Evolutionary conservation across 2,888 invertebrate genomes (phyloP), one percentile per base, ranked within the genome.

Genomic region (Entomobrya proxima): DNA sequence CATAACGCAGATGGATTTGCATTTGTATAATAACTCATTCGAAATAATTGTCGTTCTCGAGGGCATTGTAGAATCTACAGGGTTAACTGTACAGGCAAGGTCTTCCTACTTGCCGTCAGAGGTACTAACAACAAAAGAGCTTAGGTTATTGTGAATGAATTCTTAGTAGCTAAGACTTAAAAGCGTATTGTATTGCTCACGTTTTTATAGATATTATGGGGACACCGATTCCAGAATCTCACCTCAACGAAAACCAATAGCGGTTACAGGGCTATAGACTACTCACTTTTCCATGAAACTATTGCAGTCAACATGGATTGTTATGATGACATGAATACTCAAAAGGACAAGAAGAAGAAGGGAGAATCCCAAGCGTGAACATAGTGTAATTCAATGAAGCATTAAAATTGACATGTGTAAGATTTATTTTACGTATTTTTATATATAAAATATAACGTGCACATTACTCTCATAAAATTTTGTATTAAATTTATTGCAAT

Each of bases 21-120:
- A 98, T 91, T 93, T 96, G 55, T 94, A 94, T 88, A 93, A 97
- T 85, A 88, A 88, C 50, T 95, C 96, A 90, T 96, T 98, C 91
- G 95, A 98, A 93, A 94, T 98, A 91, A 95, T 98, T 61, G 96
- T 96, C 2, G 95, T 97, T 55, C 94, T 98, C 30, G 98, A 98
- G 93, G 98, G 97, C 0, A 95, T 95, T 58, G 88, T 89, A 2
- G 98, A 98, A 91, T 96, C 96, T 0, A 98, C 98, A 0, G 96
- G 96, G 0, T 95, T 95, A 90, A 94, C 95, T 0, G 95, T 96
- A 0, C 96, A 96, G 92, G 96, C 96, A 0, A 47, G 96, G 79
- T 95, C 96, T 0, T 96, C 97, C 90, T 98, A 96, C 90, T 93
- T 96, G 2, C 98, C 90, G 3, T 86, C 87, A 1, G 90, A 90